Evolutionary conservation across 2,888 invertebrate genomes (phyloP).

Genomic region (Plebejus melissa): DNA sequence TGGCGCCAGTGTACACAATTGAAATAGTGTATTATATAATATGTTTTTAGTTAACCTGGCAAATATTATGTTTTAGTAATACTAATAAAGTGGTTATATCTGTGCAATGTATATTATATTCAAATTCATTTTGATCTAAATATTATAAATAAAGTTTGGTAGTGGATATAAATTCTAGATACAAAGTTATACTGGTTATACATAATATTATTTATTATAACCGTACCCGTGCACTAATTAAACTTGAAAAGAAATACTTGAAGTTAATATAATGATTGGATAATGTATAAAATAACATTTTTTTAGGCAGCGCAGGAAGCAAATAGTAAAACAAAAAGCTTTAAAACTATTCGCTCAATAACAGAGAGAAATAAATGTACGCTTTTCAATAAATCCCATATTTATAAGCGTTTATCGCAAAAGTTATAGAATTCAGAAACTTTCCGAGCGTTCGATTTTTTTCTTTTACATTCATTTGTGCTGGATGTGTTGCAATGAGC

Average conservation of each 20-base stretch:
- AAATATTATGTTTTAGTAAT: too few relatives aligned
- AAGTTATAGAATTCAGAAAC: slow-evolving; percentile 39
- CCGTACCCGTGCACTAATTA: background rate
- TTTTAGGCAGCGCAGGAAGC: background rate
- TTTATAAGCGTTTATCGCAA: slow-evolving; percentile 37
- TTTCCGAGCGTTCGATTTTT: slow-evolving; percentile 36
- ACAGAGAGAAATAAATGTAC: slow-evolving; percentile 21
- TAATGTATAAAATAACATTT: background rate
- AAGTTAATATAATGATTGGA: background rate
- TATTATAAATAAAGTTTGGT: too few relatives aligned
- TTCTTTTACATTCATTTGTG: slow-evolving; percentile 27
- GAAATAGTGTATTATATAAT: background rate
- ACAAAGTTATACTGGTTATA: too few relatives aligned
- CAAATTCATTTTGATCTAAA: too few relatives aligned
- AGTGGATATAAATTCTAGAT: too few relatives aligned
- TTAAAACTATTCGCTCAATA: slow-evolving; percentile 29
- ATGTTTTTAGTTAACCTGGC: too few relatives aligned
- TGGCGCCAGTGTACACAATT: background rate
- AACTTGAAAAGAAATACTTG: background rate
- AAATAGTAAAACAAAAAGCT: slow-evolving; percentile 16
- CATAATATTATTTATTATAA: too few relatives aligned
- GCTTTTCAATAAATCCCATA: slow-evolving; percentile 29
- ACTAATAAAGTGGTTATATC: too few relatives aligned
- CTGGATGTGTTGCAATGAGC: slow-evolving; percentile 22
- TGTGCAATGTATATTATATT: too few relatives aligned